Base-by-base conservation (phyloP, 2,113 vertebrate species). In the Cygnus buccinator region DNA sequence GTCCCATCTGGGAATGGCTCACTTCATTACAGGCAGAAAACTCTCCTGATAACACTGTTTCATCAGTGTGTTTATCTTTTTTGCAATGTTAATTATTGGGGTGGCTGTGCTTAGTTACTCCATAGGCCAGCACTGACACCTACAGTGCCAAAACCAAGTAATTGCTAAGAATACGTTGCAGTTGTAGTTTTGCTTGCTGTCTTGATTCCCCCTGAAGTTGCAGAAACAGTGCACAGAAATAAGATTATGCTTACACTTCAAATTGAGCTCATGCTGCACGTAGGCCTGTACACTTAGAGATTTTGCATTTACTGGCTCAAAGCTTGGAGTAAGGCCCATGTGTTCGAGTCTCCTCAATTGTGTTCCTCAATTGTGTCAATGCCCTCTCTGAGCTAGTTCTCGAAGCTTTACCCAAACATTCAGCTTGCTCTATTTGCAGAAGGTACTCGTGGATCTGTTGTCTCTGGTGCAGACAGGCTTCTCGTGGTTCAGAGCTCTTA, bases 41-140 rank as follows among this genome's bases (percentile, higher is more conserved):
- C 31, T 84, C 21, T 1, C 5, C 0, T 9, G 43, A 23, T 28
- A 28, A 21, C 6, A 6, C 25, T 0, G 1, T 11, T 74, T 58
- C 11, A 63, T 74, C 73, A 37, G 46, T 74, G 55, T 67, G 52
- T 41, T 68, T 67, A 0, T 21, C 16, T 31, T 84, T 84, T 86
- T 17, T 18, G 43, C 57, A 25, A 3, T 4, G 9, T 39, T 89
- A 46, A 50, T 86, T 76, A 12, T 46, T 74, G 72, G 25, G n/a
- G 29, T 65, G n/a, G 5, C 80, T 65, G 16, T 78, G 18, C 46
- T 43, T 67, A 65, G 72, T 71, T 72, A 28, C 66, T 68, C 33
- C 21, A 13, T 6, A 39, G 52, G 31, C 46, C 28, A 46, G 4
- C 22, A 23, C 46, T 84, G 61, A 9, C 8, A 6, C 33, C 67